Base-by-base conservation (phyloP, 1,140 invertebrate species). In the Macrotrachela quadricornifera region DNA sequence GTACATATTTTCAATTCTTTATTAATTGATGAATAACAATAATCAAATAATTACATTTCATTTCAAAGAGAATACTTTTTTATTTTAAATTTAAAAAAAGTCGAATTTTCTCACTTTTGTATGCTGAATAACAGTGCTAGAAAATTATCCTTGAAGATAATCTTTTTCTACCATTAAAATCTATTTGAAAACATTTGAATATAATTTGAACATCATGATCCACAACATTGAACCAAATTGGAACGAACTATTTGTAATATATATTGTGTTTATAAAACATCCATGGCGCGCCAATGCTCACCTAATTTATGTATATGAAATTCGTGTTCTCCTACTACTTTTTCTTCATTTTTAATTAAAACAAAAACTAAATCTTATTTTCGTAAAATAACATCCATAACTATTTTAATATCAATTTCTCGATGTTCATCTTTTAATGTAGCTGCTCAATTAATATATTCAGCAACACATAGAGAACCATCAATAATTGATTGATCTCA, bases 391-490 rank as follows among this genome's bases (percentile, higher is more conserved):
- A 48, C 43, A 46, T 15, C 40, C 10, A 16, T 47, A 15, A 21
- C 37, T 18, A 30, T 30, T 36, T 48, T 21, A 15, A 38, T n/a
- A 30, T 47, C 39, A 37, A 37, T 36, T 15, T 42, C 8, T 55
- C 50, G 49, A 17, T 11, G 42, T 30, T 30, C 21, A 30, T 30
- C 21, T 2, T 30, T 8, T 30, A 8, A 30, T 30, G 21, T 30
- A n/a, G 21, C 36, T 36, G 36, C 37, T 17, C 49, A 46, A 16
- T 50, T 14, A 39, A 58, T 56, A 54, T 63, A 68, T 55, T 63
- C 58, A 44, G 64, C 62, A 46, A 62, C 48, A 38, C 66, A 61
- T 38, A 41, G 42, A 63, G 64, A 50, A 56, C 48, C 46, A 61
- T 63, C 51, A 30, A 58, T 49, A 15, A 58, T 57, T 50, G 51